Evolutionary conservation across 2,888 invertebrate genomes (phyloP), one percentile per base, ranked within the genome.

Genomic region (Ophioninae sp.): DNA sequence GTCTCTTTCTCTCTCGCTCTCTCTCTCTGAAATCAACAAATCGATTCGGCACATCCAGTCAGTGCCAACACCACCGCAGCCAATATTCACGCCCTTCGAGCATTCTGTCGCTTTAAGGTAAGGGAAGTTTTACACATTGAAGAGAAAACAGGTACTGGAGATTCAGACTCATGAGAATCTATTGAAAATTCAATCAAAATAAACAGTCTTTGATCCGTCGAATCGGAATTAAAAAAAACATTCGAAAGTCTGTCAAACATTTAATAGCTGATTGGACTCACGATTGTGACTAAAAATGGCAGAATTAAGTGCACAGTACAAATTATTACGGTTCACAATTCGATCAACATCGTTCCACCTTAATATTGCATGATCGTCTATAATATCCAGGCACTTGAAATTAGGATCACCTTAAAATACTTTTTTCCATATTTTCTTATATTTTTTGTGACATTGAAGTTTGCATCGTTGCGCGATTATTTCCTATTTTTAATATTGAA

Each of bases 31-130:
- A 74, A 73, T 77, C 82, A 81, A 69, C 78, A 72, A 81, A 84
- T 84, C 84, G 84, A 84, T 84, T 76, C 62, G 62, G 67, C 79
- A 79, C 81, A 84, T 81, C 75, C 81, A 81, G 39, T 79, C 74
- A 13, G 83, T 81, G 78, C 75, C 69, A 67, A 73, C 72, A 62
- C 69, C 80, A 59, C 67, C 79, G 21, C 75, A 69, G 74, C 74
- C 69, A 73, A 82, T 44, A 70, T 65, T 75, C 75, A 57, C 81
- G 57, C 84, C 72, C 81, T 75, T 81, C 79, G 41, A 44, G 37
- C 56, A 65, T 61, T 62, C 67, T 62, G 75, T 56, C 21, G 21
- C 2, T 50, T n/a, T n/a, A n/a, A n/a, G n/a, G n/a, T n/a, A n/a
- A 17, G 50, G 50, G 13, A 50, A 50, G 50, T 50, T 3, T 50